phyloP scores from a whole-genome alignment of 2,888 invertebrate genomes.

The Drosophila emarginata region DNA sequence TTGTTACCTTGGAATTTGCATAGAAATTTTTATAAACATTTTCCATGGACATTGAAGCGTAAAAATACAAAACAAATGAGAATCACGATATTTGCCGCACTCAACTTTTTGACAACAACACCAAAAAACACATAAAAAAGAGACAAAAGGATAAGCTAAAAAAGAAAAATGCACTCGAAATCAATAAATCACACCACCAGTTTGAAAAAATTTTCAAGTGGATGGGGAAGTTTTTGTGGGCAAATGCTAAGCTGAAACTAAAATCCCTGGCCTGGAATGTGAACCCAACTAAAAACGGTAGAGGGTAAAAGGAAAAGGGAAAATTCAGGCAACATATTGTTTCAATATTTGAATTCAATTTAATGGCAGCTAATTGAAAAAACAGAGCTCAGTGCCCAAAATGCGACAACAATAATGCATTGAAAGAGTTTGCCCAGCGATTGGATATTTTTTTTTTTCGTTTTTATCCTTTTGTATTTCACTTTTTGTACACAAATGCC shows the following conservation, averaged over 20 bases:
- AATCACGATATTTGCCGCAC: conserved; percentile 28
- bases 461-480: conserved; percentile 13
- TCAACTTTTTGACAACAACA: conserved; percentile 46
- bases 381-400: conserved; percentile 52
- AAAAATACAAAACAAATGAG: conserved; percentile 26
- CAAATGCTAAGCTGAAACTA: conserved; percentile 57
- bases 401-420: conserved; percentile 61
- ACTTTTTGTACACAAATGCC: conserved; percentile 27
- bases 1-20: not conserved
- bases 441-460: conserved; percentile 17
- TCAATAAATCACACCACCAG: conserved; percentile 65
- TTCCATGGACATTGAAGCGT: conserved; percentile 1
- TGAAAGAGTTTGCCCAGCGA: conserved; percentile 42
- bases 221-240: conserved; percentile 3
- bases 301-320: not conserved
- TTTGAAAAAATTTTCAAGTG: not conserved
- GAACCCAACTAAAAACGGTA: not conserved
- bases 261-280: conserved; percentile 33
- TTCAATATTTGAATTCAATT: conserved; percentile 79
- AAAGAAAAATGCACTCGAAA: conserved; percentile 69
- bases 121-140: not conserved
- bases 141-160: conserved; percentile 1
- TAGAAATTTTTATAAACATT: conserved; percentile 24
- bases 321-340: conserved; percentile 53
- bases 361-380: conserved; percentile 77